Evolutionary conservation across 1,140 invertebrate species (phyloP).

Genomic region (Notospermus geniculatus): DNA sequence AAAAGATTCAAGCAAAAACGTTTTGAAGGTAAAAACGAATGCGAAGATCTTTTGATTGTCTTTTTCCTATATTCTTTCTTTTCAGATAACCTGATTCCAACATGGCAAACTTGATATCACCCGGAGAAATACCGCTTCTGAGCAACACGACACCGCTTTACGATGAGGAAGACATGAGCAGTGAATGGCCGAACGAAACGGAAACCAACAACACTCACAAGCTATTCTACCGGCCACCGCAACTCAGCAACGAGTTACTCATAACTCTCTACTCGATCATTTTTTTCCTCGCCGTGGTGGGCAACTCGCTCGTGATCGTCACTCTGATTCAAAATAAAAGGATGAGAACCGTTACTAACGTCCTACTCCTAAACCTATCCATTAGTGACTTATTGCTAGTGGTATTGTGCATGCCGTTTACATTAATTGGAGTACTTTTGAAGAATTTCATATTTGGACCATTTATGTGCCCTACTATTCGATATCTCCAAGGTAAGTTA

Average conservation of each 20-base stretch:
- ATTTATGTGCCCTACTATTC: constrained; percentile 77
- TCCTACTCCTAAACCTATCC: constrained; percentile 80
- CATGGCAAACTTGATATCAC: no score
- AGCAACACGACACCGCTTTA: no score
- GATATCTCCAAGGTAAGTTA: constrained; percentile 66
- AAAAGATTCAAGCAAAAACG: no score
- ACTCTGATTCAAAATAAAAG: constrained; percentile 76
- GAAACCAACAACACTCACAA: no score
- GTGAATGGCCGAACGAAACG: no score
- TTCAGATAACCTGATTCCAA: no score
- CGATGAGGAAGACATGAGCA: no score
- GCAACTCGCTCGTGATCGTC: constrained; percentile 76
- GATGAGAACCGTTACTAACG: constrained; percentile 85
- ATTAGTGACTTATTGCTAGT: constrained; percentile 72
- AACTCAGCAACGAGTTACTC: constrained; percentile 50
- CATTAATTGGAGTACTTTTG: constrained; percentile 76
- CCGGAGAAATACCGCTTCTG: no score
- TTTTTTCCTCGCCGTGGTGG: constrained; percentile 74
- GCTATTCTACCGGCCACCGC: not conserved
- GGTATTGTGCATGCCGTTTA: constrained; percentile 85
- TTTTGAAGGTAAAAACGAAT: no score
- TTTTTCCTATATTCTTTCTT: no score
- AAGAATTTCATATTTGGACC: constrained; percentile 80
- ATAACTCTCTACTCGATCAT: constrained; percentile 75
- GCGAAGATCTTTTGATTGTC: no score